Conservation (phyloP, 2,888 invertebrate species). For the Blomia tropicalis region DNA sequence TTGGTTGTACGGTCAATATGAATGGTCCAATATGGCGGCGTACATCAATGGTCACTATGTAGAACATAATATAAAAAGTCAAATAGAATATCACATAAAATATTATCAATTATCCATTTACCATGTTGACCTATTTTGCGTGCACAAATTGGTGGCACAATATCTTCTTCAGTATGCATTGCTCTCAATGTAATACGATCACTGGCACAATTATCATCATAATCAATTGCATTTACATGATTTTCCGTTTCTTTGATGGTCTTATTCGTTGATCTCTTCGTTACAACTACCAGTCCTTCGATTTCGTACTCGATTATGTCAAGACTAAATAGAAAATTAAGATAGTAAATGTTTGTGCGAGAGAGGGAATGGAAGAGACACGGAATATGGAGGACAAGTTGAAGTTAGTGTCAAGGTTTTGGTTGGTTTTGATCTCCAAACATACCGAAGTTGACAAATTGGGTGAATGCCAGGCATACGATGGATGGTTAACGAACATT, state of each 20-base stretch:
- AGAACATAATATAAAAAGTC: neutral
- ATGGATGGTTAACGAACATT: conserved; percentile 27
- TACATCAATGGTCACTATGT: conserved; percentile 28
- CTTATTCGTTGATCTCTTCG: neutral
- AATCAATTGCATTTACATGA: neutral
- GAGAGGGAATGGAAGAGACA: neutral
- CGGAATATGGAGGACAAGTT: neutral
- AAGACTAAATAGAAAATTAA: neutral
- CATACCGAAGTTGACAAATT: conserved; percentile 28
- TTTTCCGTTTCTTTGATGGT: neutral
- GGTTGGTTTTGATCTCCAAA: neutral
- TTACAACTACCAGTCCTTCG: conserved; percentile 21
- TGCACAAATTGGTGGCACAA: conserved; percentile 29
- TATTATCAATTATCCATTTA: conserved; percentile 17
- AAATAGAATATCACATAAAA: neutral
- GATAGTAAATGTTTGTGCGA: neutral
- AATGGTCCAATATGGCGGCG: conserved; percentile 27
- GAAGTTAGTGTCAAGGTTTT: neutral
- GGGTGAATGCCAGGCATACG: conserved; percentile 22
- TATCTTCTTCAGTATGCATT: conserved; percentile 27
- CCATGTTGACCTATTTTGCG: conserved; percentile 29
- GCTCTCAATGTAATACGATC: conserved; percentile 26
- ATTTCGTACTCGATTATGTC: conserved; percentile 16
- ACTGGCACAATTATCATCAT: conserved; percentile 26
- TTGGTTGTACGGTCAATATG: conserved; percentile 24